Conservation (phyloP, 1,140 invertebrate species). For the Gonioctena quinquepunctata region DNA sequence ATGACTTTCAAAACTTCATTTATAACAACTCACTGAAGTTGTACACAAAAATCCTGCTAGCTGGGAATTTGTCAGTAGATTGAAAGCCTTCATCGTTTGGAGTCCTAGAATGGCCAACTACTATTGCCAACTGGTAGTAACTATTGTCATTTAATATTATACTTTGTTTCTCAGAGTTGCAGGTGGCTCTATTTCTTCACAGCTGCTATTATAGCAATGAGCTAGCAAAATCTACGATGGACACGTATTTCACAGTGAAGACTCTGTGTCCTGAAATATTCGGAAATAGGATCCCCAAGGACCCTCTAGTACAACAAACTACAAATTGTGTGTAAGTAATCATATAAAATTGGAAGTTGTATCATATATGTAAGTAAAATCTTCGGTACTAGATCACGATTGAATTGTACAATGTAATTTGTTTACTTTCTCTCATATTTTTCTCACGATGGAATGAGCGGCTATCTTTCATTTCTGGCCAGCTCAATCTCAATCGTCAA, state of each 20-base stretch:
- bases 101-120: background rate
- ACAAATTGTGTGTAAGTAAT: conserved; percentile 62
- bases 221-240: conserved; percentile 65
- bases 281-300: conserved; percentile 60
- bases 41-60: background rate
- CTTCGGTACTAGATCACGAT: too few species aligned
- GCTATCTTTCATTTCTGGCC: background rate
- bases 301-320: conserved; percentile 54
- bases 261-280: conserved; percentile 67
- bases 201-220: conserved; percentile 67
- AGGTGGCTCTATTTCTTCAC: conserved; percentile 65
- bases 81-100: background rate
- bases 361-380: too few species aligned
- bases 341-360: conserved; percentile 13
- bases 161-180: conserved; percentile 56
- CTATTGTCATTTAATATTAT: background rate
- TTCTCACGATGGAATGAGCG: background rate
- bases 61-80: background rate
- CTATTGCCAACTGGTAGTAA: background rate
- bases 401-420: too few species aligned
- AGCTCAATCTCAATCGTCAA: background rate
- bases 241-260: conserved; percentile 67
- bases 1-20: too few species aligned
- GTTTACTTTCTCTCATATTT: background rate
- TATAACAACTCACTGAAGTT: background rate